Base-by-base conservation (phyloP, 1,140 invertebrate genomes). In the Drosophila ogumai region DNA sequence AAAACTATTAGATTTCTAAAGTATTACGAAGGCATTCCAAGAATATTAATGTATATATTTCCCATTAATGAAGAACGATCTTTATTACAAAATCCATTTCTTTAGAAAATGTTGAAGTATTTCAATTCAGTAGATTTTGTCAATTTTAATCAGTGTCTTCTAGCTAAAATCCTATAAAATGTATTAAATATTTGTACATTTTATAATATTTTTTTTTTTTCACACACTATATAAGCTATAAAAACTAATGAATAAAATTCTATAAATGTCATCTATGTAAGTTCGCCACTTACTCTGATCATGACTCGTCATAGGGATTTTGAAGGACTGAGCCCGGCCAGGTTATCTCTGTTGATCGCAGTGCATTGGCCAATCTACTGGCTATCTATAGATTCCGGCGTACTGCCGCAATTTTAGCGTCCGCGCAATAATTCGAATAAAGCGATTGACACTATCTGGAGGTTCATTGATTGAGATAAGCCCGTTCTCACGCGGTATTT, bases 381-480 rank as follows among this genome's bases (percentile, higher is more conserved):
- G 5, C 28, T 72, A 72, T 58, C 43, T 49, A n/a, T 19, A 25
- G 25, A 22, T 25, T 28, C 46, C 31, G 43, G 59, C 44, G 32
- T 19, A 69, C 44, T 67, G 67, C 43, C 72, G 49, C 50, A 75
- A 82, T 69, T 41, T 82, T 34, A 74, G 49, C 13, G 74, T 47
- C 63, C 50, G 43, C 38, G 44, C 61, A 68, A 68, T 59, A 68
- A 82, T 54, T 67, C 46, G 52, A 79, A 71, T 47, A 46, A 44
- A 25, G 15, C 66, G 63, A 76, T 82, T 76, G 81, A 43, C 66
- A 67, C 55, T 82, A 86, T 86, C 84, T 54, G 25, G 17, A 3
- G 25, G n/a, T 19, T 5, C 36, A 68, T 56, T 54, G 58, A 63
- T 44, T 54, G 46, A 64, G 84, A 88, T 82, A 86, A 82, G 84